These are phyloP conservation scores for Chionodraco myersi DNA, from an alignment of 2,113 vertebrate genomes.

Conservation along the genomic window DNA sequence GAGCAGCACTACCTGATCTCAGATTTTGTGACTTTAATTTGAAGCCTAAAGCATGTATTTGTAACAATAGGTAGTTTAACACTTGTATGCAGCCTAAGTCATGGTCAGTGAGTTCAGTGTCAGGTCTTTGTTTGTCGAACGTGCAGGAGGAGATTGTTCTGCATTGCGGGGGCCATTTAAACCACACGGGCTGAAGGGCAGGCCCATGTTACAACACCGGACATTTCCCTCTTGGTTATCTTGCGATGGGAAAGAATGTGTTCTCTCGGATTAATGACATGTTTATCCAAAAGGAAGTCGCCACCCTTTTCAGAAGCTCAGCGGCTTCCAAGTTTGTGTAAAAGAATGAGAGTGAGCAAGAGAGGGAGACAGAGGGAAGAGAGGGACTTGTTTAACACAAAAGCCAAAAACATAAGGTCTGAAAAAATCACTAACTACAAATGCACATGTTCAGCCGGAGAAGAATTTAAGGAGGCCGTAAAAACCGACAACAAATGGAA, in stretches of 20 bases:
- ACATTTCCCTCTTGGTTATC: conserved; percentile 87
- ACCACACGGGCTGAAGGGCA: conserved; percentile 62
- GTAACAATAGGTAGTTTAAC: neutral
- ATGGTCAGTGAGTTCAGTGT: neutral
- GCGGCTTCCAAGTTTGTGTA: conserved; percentile 84
- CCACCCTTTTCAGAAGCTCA: conserved; percentile 92
- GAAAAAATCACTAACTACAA: conserved; percentile 19
- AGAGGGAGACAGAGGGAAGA: conserved; percentile 52
- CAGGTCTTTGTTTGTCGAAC: conserved; percentile 11
- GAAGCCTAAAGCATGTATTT: neutral
- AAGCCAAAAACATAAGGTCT: conserved; percentile 27
- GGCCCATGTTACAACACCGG: conserved; percentile 72
- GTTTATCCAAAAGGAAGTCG: conserved; percentile 95
- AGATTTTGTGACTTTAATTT: neutral
- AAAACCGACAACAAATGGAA: conserved; percentile 40
- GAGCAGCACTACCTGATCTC: neutral
- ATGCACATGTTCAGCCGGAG: conserved; percentile 10
- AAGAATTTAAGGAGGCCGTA: conserved; percentile 29
- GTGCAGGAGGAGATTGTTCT: conserved; percentile 28
- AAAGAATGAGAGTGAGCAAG: conserved; percentile 73
- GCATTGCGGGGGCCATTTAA: conserved; percentile 58
- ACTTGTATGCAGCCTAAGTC: neutral
- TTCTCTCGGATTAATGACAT: conserved; percentile 94
- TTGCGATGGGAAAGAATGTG: conserved; percentile 93
- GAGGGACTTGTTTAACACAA: conserved; percentile 22